Evolutionary conservation across 1,140 invertebrate genomes (phyloP), one percentile per base, ranked within the genome.

Genomic region (Drosophila biarmipes): DNA sequence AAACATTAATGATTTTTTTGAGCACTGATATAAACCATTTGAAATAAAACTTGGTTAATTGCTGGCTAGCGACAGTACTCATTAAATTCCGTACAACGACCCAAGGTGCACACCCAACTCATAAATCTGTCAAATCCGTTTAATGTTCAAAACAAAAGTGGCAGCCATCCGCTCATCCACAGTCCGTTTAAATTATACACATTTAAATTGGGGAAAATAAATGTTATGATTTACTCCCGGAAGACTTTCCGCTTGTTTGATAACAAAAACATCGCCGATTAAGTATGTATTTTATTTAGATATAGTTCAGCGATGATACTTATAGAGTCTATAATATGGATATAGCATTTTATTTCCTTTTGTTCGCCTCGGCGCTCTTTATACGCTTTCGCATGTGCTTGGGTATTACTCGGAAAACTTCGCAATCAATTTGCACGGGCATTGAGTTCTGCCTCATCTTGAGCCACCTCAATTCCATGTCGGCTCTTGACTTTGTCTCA

Each of bases 381-480:
- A 91, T 78, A 15, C 91, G 74, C 54, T 90, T 91, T 24, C 80
- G 62, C 61, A 81, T 75, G 8, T 92, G 89, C 19, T 92, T 92
- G 8, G 91, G 91, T 2, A 92, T 74, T 12, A 91, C 73, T 45
- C 91, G 57, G 21, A 92, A 79, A 15, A 92, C 67, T 48, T 92
- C 82, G 14, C 81, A 90, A 48, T 92, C 91, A 38, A 92, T 92
- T 81, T 92, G 91, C 0, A 92, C 91, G 14, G 91, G 91, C 91
- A 92, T 91, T 10, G 91, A 91, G 15, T 89, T 91, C 53, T 92
- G 91, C 37, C 91, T 59, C 46, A 78, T 56, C 6, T 69, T 69
- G 2, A 79, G 46, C 90, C 90, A 91, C 12, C 63, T 86, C 8
- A 86, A 27, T 17, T 69, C 68, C 34, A 61, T 63, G 21, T 46